Percentiles rank a stretch among this genome's conserved stretches.
Conservation (phyloP, 2,797 vertebrate genomes). For the Decapterus maruadsi region DNA sequence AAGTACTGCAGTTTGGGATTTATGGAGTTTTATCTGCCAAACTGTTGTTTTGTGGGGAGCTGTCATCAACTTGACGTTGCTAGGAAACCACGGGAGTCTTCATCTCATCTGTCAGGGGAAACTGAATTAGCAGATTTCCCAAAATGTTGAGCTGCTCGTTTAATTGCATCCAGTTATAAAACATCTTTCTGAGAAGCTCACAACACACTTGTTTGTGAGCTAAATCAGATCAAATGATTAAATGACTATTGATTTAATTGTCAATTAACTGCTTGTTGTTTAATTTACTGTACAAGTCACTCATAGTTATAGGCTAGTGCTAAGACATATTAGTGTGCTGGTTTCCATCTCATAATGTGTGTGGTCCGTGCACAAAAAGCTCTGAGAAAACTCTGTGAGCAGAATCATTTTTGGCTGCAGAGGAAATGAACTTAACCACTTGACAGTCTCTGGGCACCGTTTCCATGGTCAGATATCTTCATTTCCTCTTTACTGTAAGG, state of each 20-base stretch:
- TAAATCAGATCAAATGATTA: neutral
- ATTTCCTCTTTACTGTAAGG: no score
- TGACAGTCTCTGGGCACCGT: constrained; percentile 12
- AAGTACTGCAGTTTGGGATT: no score
- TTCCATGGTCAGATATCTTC: constrained; percentile 33
- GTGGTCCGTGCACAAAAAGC: neutral
- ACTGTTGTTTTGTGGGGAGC: neutral
- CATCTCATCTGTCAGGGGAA: neutral
- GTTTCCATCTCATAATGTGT: neutral
- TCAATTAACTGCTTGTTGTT: neutral
- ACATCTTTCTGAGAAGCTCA: neutral
- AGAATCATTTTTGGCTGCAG: neutral
- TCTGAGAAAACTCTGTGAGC: neutral
- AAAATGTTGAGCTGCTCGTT: neutral
- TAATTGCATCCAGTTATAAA: neutral
- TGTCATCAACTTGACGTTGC: neutral
- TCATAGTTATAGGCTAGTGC: neutral
- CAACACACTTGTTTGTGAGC: neutral
- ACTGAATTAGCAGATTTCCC: neutral
- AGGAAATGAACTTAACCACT: constrained; percentile 16
- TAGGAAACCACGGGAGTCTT: neutral
- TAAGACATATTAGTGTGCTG: neutral
- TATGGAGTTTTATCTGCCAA: neutral
- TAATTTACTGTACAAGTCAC: neutral
- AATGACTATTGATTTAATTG: neutral